Percentiles rank a stretch among this genome's conserved stretches.
These are phyloP conservation scores for Presbytis comata DNA, from an alignment of 2,797 vertebrate species.

Conservation along the genomic window DNA sequence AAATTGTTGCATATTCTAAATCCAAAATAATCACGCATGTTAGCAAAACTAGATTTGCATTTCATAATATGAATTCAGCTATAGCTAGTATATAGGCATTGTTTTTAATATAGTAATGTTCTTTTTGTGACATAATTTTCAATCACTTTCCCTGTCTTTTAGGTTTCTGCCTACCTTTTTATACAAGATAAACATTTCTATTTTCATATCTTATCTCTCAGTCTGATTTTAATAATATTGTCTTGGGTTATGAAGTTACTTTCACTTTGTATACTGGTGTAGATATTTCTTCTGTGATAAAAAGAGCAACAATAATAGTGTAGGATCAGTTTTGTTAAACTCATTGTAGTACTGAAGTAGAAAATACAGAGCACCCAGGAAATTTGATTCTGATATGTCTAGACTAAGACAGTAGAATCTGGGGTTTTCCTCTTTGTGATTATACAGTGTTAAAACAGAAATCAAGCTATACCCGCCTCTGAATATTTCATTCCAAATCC, in stretches of 20 bases:
- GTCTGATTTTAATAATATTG: not conserved
- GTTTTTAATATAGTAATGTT: constrained; percentile 1
- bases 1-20: constrained; percentile 5
- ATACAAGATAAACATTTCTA: not conserved
- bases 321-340: not conserved
- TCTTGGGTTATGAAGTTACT: constrained; percentile 19
- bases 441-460: not conserved
- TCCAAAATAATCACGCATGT: not conserved
- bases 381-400: not conserved
- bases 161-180: constrained; percentile 30
- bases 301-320: not conserved
- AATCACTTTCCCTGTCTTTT: not conserved
- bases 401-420: not conserved
- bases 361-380: not conserved
- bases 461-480: not conserved
- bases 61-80: constrained; percentile 15
- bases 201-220: constrained; percentile 38
- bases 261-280: constrained; percentile 28
- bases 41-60: constrained; percentile 17
- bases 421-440: not conserved
- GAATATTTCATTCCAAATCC: not conserved
- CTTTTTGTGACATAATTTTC: constrained; percentile 19
- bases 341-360: constrained; percentile 3
- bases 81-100: not conserved
- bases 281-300: constrained; percentile 1